Percentiles rank a stretch among this genome's conserved stretches.
Conservation (phyloP, 2,888 invertebrate species). For the Timandra comae region DNA sequence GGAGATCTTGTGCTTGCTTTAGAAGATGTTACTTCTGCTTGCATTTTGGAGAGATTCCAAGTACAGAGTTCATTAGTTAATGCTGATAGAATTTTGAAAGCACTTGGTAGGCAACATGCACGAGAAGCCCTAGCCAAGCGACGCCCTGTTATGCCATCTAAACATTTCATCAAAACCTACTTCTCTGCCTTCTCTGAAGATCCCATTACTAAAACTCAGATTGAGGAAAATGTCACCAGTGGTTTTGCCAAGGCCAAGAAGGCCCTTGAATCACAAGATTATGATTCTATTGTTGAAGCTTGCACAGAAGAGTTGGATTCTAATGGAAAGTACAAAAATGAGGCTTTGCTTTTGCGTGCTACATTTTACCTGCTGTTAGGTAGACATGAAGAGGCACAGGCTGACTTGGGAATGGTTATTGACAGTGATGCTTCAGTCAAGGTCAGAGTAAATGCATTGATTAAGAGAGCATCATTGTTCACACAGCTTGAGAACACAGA, state of each 20-base stretch:
- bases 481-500: slow-evolving; percentile 87
- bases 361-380: slow-evolving; percentile 90
- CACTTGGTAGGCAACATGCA: slow-evolving; percentile 84
- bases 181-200: slow-evolving; percentile 92
- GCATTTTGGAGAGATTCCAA: slow-evolving; percentile 92
- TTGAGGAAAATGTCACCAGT: slow-evolving; percentile 59
- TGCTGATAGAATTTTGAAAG: slow-evolving; percentile 92
- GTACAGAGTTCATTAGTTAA: slow-evolving; percentile 87
- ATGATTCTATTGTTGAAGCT: slow-evolving; percentile 85
- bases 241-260: slow-evolving; percentile 84
- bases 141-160: slow-evolving; percentile 87
- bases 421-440: slow-evolving; percentile 78
- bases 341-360: slow-evolving; percentile 87
- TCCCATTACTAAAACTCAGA: slow-evolving; percentile 80
- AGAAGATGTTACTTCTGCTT: slow-evolving; percentile 95
- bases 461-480: slow-evolving; percentile 90
- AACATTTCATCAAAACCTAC: slow-evolving; percentile 90
- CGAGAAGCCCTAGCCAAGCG: slow-evolving; percentile 83
- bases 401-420: slow-evolving; percentile 84
- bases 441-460: slow-evolving; percentile 88
- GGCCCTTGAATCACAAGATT: slow-evolving; percentile 82
- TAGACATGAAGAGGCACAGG: slow-evolving; percentile 82
- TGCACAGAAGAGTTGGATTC: slow-evolving; percentile 87
- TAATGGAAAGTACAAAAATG: slow-evolving; percentile 79
- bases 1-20: slow-evolving; percentile 87